phyloP scores from a whole-genome alignment of 2,888 invertebrate species.

The Parapristionchus giblindavisi region DNA sequence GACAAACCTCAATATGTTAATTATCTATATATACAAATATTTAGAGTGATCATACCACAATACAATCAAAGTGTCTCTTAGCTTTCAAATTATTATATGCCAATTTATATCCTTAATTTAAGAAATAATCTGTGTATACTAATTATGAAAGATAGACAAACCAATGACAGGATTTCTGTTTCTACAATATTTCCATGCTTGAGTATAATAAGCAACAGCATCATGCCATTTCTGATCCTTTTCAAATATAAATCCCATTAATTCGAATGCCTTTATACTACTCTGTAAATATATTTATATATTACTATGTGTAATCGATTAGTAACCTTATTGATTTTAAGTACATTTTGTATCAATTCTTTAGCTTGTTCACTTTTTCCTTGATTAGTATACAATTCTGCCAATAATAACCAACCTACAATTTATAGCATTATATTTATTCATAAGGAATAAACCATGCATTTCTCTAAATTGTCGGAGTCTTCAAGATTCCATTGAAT shows the following conservation, averaged over 20 bases:
- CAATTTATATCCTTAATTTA: slow-evolving; percentile 81
- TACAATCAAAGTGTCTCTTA: slow-evolving; percentile 87
- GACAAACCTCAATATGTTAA: too few species aligned
- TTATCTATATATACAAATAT: too few species aligned
- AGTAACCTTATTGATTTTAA: slow-evolving; percentile 71
- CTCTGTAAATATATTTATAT: neutral
- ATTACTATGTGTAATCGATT: neutral
- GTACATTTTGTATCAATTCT: slow-evolving; percentile 78
- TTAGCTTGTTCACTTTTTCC: slow-evolving; percentile 86
- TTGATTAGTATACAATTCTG: slow-evolving; percentile 85
- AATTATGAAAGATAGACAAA: slow-evolving; percentile 54
- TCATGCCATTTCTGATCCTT: slow-evolving; percentile 89
- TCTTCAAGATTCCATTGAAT: slow-evolving; percentile 91
- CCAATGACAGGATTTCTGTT: slow-evolving; percentile 84
- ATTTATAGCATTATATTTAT: neutral
- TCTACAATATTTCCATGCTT: slow-evolving; percentile 86
- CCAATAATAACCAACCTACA: slow-evolving; percentile 84
- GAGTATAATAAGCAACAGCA: slow-evolving; percentile 83
- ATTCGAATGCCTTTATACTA: slow-evolving; percentile 89
- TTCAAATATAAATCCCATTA: slow-evolving; percentile 85
- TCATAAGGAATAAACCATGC: slow-evolving; percentile 68
- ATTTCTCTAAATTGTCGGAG: slow-evolving; percentile 91
- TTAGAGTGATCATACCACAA: slow-evolving; percentile 74
- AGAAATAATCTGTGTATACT: neutral
- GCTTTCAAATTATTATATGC: slow-evolving; percentile 90